Base-by-base conservation (phyloP, 2,888 invertebrate genomes). In the Phortica magna region DNA sequence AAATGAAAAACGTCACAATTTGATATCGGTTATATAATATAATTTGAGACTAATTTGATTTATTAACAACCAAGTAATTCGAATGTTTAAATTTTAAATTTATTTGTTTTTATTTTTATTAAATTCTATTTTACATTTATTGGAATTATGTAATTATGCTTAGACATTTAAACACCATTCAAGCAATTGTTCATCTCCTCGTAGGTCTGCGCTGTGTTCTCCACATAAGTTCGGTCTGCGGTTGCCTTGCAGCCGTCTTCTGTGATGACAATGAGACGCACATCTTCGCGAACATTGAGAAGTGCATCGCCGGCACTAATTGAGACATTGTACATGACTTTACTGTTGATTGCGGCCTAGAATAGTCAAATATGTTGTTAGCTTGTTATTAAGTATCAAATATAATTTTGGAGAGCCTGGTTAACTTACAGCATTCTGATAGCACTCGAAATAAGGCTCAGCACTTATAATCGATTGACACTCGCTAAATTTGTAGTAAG, bases 71-170 rank as follows among this genome's bases (percentile, higher is more conserved):
- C 2, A 31, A 31, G 31, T 31, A 31, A 31, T 31, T 31, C 31
- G 31, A 31, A 31, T 81, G 79, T 75, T 80, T 76, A 76, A 78
- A 74, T 75, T 76, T 53, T 73, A 74, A 79, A 19, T 77, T 73
- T 76, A 81, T 78, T 84, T 83, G 78, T 74, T 77, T 82, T 80
- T 80, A 75, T 74, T 81, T 82, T 86, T 83, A 80, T 67, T 77
- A 80, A 80, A 84, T 84, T 84, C 82, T 79, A 79, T 80, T 79
- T 82, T 78, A 81, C 83, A 82, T 85, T 87, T 84, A 83, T n/a
- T n/a, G n/a, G n/a, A n/a, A n/a, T n/a, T n/a, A n/a, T n/a, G n/a
- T n/a, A n/a, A n/a, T n/a, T n/a, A n/a, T n/a, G n/a, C n/a, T n/a
- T n/a, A n/a, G n/a, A n/a, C n/a, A n/a, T 85, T 83, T 84, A 87